Conservation (phyloP, 92 coral and sea anemone species). For the Heliopora coerulea region DNA sequence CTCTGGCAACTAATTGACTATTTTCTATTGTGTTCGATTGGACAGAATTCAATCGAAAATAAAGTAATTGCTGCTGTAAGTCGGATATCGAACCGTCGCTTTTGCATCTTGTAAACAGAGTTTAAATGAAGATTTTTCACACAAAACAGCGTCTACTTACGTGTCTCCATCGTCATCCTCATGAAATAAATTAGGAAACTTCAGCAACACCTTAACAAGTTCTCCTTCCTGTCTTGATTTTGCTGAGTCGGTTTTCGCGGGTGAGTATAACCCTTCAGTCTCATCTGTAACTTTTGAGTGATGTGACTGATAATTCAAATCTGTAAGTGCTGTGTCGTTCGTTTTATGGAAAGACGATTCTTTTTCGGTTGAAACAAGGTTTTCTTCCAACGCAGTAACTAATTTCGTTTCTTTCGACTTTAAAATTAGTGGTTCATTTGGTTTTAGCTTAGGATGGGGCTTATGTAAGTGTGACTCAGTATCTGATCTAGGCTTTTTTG, state of each 20-base stretch:
- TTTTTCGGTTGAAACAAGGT: not conserved
- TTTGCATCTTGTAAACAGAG: too few species aligned
- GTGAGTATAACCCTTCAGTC: not conserved
- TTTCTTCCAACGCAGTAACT: not conserved
- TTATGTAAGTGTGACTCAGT: not conserved
- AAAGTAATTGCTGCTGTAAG: too few species aligned
- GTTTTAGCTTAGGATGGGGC: not conserved
- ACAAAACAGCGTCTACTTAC: conserved; percentile 47
- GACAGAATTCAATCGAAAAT: too few species aligned
- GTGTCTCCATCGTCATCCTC: conserved; percentile 83
- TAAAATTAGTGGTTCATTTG: not conserved
- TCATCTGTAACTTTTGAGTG: not conserved
- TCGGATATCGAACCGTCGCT: too few species aligned
- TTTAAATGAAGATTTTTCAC: not conserved
- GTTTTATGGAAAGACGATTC: not conserved
- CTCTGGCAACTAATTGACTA: too few species aligned
- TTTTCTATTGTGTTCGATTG: too few species aligned
- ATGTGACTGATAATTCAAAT: not conserved
- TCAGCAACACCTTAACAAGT: not conserved
- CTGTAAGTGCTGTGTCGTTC: not conserved
- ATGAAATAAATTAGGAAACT: conserved; percentile 56
- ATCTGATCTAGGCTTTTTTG: not conserved
- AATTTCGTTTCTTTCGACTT: not conserved
- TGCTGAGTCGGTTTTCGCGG: not conserved
- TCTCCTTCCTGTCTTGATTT: not conserved